A percentile compares a stretch with the other conserved stretches of the same genome.
phyloP scores from a whole-genome alignment of 2,888 invertebrate genomes.

The Nezara viridula region DNA sequence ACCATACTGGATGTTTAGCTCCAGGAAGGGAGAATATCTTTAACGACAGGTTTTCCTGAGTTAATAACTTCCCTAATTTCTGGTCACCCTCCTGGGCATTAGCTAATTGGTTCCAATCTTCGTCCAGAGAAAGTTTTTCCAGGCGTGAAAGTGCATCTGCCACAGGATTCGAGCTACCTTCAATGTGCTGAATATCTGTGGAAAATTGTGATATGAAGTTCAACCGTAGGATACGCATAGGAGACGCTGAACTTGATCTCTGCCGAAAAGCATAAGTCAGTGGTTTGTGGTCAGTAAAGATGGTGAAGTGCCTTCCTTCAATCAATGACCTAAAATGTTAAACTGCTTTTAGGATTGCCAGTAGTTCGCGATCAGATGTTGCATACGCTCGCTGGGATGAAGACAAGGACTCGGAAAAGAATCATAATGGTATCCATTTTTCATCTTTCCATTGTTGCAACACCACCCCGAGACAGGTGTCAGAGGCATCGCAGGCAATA shows the following conservation, averaged over 20 bases:
- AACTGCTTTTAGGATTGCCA: not conserved
- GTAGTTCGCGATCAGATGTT: not conserved
- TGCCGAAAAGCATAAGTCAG: not conserved
- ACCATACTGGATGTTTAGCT: not conserved
- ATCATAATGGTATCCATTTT: not conserved
- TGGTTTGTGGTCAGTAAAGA: not conserved
- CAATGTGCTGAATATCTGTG: not conserved
- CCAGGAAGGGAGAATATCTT: not conserved
- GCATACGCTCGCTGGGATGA: not conserved
- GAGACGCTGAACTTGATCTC: not conserved
- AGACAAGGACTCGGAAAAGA: not conserved
- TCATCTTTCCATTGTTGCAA: not conserved
- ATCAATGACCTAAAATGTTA: not conserved
- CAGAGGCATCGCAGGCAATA: not conserved
- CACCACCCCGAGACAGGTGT: not conserved
- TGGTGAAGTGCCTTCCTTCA: too few relatives aligned
- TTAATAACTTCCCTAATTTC: not conserved
- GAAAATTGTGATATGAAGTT: too few relatives aligned
- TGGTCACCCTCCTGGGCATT: not conserved
- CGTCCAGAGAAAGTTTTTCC: not conserved
- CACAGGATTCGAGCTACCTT: not conserved
- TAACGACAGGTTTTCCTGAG: not conserved
- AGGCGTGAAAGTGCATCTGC: not conserved
- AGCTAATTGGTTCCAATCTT: not conserved
- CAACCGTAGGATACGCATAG: not conserved